phyloP scores from a whole-genome alignment of 2,888 invertebrate genomes.

The Mesoligia furuncula region DNA sequence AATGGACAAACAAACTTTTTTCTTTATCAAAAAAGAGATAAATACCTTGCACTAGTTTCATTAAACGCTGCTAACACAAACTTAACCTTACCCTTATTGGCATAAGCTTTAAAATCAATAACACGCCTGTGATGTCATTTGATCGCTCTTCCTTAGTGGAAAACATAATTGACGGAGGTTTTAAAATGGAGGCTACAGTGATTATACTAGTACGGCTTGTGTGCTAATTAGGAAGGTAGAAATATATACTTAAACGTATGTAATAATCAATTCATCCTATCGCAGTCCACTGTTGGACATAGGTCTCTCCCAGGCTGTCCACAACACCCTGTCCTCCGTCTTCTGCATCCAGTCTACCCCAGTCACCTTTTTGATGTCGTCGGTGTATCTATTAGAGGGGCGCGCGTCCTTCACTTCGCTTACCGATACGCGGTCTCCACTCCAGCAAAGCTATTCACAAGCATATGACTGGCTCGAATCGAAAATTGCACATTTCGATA shows the following conservation, averaged over 20 bases:
- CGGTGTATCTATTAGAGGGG: too few species aligned
- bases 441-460: too few species aligned
- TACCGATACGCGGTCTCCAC: too few species aligned
- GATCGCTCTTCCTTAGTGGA: conserved; percentile 37
- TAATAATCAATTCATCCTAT: neutral
- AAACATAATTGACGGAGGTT: conserved; percentile 39
- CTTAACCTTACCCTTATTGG: rapidly evolving
- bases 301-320: too few species aligned
- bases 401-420: too few species aligned
- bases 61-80: conserved; percentile 27
- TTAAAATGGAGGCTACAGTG: conserved; percentile 30
- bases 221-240: conserved; percentile 6
- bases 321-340: too few species aligned
- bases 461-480: too few species aligned
- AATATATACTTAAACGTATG: neutral
- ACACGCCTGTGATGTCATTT: conserved; percentile 28
- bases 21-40: conserved; percentile 18
- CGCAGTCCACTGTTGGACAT: too few species aligned
- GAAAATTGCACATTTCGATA: too few species aligned
- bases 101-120: conserved; percentile 35
- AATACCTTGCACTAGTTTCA: conserved; percentile 33
- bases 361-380: too few species aligned
- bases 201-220: conserved; percentile 19
- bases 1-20: conserved; percentile 33
- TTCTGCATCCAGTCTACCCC: too few species aligned